Percentiles rank a stretch among this genome's conserved stretches.
Evolutionary conservation across 2,888 invertebrate genomes (phyloP).

Genomic region (Gastrophysa polygoni): DNA sequence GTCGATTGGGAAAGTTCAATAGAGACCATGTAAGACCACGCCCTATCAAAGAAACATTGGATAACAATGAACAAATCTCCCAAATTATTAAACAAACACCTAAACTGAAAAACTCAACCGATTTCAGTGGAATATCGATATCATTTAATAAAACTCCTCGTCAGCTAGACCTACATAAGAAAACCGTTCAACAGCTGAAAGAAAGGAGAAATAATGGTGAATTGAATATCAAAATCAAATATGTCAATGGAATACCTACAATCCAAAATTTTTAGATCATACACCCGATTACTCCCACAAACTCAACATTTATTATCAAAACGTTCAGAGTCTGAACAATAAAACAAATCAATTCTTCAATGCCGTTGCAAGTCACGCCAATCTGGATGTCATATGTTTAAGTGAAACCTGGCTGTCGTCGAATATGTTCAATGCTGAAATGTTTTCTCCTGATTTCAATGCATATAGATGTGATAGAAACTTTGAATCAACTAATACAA

Average conservation of each 20-base stretch:
- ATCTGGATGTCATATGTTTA: not conserved
- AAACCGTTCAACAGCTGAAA: too few relatives aligned
- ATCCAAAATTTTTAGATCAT: not conserved
- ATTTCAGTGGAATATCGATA: too few relatives aligned
- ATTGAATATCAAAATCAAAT: too few relatives aligned
- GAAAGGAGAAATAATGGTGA: too few relatives aligned
- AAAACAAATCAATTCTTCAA: not conserved
- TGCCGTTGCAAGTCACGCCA: not conserved
- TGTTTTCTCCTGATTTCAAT: slow-evolving; percentile 9
- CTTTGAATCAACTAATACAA: too few relatives aligned
- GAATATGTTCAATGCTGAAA: slow-evolving; percentile 4
- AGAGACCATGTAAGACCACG: not conserved
- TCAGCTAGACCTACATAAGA: too few relatives aligned
- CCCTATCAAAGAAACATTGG: not conserved
- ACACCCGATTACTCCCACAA: not conserved
- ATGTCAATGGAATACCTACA: too few relatives aligned
- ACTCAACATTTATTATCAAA: not conserved
- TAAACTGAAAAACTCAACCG: too few relatives aligned
- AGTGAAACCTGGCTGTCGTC: slow-evolving; percentile 10
- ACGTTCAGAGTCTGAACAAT: not conserved
- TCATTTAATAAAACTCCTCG: too few relatives aligned
- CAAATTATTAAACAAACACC: too few relatives aligned
- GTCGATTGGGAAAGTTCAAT: not conserved
- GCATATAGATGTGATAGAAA: slow-evolving; percentile 13
- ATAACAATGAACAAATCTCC: too few relatives aligned